phyloP scores from a whole-genome alignment of 2,797 vertebrate species.

The Manis crassicaudata region DNA sequence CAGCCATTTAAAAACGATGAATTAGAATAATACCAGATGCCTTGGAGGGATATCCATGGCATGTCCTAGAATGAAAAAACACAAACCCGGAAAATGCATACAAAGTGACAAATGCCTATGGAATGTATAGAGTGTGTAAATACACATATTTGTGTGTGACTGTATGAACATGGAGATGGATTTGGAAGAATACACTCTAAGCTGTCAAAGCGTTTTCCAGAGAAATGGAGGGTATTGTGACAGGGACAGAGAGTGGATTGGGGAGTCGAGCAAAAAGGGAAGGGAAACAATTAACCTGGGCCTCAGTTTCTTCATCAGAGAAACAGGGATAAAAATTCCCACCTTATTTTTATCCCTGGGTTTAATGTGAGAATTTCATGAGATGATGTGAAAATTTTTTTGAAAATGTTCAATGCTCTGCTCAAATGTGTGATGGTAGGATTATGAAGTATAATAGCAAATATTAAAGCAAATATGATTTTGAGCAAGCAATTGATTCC shows the following conservation, averaged over 20 bases:
- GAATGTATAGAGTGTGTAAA: not conserved
- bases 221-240: not conserved
- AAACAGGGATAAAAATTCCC: not conserved
- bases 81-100: not conserved
- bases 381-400: not conserved
- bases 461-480: not conserved
- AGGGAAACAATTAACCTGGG: not conserved
- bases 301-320: not conserved
- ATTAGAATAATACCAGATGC: conserved; percentile 24
- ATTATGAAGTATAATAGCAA: not conserved
- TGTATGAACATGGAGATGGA: not conserved
- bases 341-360: not conserved
- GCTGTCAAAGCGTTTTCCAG: not conserved
- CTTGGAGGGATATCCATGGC: not conserved
- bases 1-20: not conserved
- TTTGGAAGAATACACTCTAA: not conserved
- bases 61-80: not conserved
- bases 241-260: not conserved
- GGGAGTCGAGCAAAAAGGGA: not conserved
- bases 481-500: not conserved
- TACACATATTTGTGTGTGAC: not conserved
- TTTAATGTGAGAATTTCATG: not conserved
- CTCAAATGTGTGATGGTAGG: not conserved
- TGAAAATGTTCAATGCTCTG: conserved; percentile 5
- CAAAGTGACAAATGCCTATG: not conserved